Evolutionary conservation across 2,797 vertebrate species (phyloP), one percentile per base, ranked within the genome.

Genomic region (Babyrousa celebensis): DNA sequence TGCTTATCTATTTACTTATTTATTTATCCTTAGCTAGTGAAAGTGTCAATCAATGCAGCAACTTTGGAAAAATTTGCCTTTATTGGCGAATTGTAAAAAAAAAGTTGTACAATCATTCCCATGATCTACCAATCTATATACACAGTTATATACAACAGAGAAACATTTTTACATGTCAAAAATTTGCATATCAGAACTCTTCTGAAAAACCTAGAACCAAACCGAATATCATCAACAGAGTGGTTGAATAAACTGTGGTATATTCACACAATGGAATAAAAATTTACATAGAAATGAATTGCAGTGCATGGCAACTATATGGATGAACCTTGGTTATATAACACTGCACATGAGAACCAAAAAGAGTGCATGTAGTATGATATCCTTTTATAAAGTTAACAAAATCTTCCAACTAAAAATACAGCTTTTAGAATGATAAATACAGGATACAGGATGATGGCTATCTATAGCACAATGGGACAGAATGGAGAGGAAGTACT

Each of bases 371-470:
- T 71, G 16, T 15, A 56, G 40, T 17, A 48, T 48, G 70, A 54
- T 62, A 71, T 11, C 12, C 12, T 77, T 86, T 86, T n/a, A 87
- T 1, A 87, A 90, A 87, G 6, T 84, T 14, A 77, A 89, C 9
- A 85, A 82, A 78, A 56, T n/a, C 60, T 72, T 10, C 23, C 58
- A 71, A 85, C 63, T 88, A 88, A 79, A 90, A 40, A 27, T 83
- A 15, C 0, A 63, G 23, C 67, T 79, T 87, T 71, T 43, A 68
- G 40, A 87, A n/a, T 16, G 9, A 60, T 21, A 88, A 74, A 32
- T 85, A 80, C 4, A 72, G 56, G 15, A 67, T 54, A 36, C 3
- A 27, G 48, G 29, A 56, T 43, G 8, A 36, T 78, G 12, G 6
- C 32, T 36, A 68, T 14, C 63, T 78, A 56, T 11, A 83, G 56